A percentile compares a stretch with the other conserved stretches of the same genome.
Conservation (phyloP, 2,797 vertebrate species). For the Xiphophorus birchmanni region DNA sequence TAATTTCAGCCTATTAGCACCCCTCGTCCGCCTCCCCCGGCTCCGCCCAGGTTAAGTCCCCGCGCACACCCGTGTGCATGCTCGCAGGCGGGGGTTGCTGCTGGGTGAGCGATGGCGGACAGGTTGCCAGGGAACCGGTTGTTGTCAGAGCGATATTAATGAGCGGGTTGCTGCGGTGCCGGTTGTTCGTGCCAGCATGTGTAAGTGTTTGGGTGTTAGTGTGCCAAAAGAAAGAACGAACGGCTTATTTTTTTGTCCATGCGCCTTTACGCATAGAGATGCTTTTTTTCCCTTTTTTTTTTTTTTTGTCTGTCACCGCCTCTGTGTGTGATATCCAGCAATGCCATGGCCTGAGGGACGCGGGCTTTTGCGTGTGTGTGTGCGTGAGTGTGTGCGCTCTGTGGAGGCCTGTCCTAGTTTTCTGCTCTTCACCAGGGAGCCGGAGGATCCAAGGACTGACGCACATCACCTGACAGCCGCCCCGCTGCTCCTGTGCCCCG, state of each 20-base stretch:
- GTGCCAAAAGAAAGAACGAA: constrained; percentile 22
- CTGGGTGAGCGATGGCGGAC: constrained; percentile 82
- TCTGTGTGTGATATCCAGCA: constrained; percentile 69
- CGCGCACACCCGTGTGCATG: constrained; percentile 54
- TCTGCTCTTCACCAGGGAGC: constrained; percentile 82
- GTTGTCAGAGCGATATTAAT: constrained; percentile 88
- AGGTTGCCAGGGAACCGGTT: constrained; percentile 81
- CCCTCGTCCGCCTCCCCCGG: constrained; percentile 73
- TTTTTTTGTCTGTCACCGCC: constrained; percentile 57
- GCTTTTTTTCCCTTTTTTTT: constrained; percentile 40
- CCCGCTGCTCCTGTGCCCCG: constrained; percentile 74
- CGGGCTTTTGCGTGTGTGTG: constrained; percentile 55
- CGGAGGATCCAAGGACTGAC: constrained; percentile 83
- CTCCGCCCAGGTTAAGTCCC: constrained; percentile 82
- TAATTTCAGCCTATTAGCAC: constrained; percentile 88
- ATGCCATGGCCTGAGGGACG: constrained; percentile 76
- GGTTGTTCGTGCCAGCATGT: constrained; percentile 9
- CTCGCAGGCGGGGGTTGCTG: constrained; percentile 71
- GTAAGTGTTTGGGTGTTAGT: constrained; percentile 33
- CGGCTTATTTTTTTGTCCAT: constrained; percentile 13
- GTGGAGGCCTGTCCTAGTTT: constrained; percentile 87
- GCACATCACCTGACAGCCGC: constrained; percentile 86
- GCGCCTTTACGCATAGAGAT: constrained; percentile 28
- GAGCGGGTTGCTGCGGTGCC: constrained; percentile 72
- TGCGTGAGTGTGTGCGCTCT: constrained; percentile 66